Evolutionary conservation across 2,888 invertebrate species (phyloP).

Genomic region (Stictocephala bisonia): DNA sequence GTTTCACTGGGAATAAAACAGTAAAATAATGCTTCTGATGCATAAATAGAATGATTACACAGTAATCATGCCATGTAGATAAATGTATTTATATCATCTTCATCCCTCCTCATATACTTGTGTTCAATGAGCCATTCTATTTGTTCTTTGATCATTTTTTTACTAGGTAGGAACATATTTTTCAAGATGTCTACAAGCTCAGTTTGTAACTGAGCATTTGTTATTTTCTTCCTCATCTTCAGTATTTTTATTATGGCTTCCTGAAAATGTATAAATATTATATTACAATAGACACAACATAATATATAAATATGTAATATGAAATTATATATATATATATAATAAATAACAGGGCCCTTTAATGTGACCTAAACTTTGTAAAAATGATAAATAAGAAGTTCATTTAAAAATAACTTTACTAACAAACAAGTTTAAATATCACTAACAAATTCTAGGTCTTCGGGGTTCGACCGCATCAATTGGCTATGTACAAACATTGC

Average conservation of each 20-base stretch:
- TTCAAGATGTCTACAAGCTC: slow-evolving; percentile 98
- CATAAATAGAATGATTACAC: slow-evolving; percentile 37
- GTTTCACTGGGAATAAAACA: background rate
- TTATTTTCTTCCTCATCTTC: slow-evolving; percentile 96
- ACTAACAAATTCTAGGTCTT: too few relatives aligned
- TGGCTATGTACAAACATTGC: too few relatives aligned
- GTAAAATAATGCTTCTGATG: background rate
- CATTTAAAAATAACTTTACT: too few relatives aligned
- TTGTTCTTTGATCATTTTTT: slow-evolving; percentile 99
- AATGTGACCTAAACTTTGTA: too few relatives aligned
- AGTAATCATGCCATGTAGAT: slow-evolving; percentile 90
- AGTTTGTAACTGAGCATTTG: slow-evolving; percentile 94
- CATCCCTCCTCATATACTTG: slow-evolving; percentile 96
- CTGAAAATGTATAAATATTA: too few relatives aligned
- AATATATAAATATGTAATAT: too few relatives aligned
- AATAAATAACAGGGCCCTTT: too few relatives aligned
- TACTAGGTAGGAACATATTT: slow-evolving; percentile 99
- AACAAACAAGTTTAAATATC: too few relatives aligned
- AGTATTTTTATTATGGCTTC: slow-evolving; percentile 99
- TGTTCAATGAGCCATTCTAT: slow-evolving; percentile 99
- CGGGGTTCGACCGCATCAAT: too few relatives aligned
- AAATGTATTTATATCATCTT: slow-evolving; percentile 97
- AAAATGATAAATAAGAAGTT: too few relatives aligned
- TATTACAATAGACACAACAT: too few relatives aligned
- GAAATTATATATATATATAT: too few relatives aligned